Evolutionary conservation across 1,140 invertebrate species (phyloP), one percentile per base, ranked within the genome.

Genomic region (Bombus superbus): DNA sequence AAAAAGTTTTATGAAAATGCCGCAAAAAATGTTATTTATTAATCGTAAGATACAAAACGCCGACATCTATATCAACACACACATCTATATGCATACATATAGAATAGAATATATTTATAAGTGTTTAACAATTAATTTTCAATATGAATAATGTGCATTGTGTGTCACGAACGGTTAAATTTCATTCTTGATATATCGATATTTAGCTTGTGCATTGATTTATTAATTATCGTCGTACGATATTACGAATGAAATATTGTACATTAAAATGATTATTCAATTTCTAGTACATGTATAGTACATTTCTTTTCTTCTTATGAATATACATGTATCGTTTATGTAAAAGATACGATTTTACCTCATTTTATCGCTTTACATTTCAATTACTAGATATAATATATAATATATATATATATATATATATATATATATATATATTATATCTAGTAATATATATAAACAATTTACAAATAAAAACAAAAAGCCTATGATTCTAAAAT

Each of bases 1-100:
- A 53, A 91, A 86, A 85, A 87, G 62, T 89, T 77, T 92, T 87
- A 85, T 88, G 81, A 76, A 89, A 84, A 88, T 84, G 86, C 88
- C 90, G 87, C 84, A 80, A 87, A 89, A 89, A 89, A 84, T 85
- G 86, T 88, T 86, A 88, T 86, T 88, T 85, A 92, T 89, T 92
- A 89, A 79, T 68, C 81, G 79, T 91, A 91, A 91, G 90, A 83
- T 88, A 91, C 44, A 84, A 64, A 75, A 89, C 72, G 83, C 62
- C 77, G 68, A 87, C 80, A 86, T 81, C 82, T 81, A 86, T 73
- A 82, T 44, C 69, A 73, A 64, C 57, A 83, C 62, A 85, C 79
- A 69, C 66, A 66, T 57, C 77, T 32, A 74, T 83, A 85, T 62
- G 64, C 74, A 83, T 86, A 85, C 44, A 66, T 59, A 75, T 77